Conservation (phyloP, 2,113 vertebrate genomes). For the Vulpes ferrilata region DNA sequence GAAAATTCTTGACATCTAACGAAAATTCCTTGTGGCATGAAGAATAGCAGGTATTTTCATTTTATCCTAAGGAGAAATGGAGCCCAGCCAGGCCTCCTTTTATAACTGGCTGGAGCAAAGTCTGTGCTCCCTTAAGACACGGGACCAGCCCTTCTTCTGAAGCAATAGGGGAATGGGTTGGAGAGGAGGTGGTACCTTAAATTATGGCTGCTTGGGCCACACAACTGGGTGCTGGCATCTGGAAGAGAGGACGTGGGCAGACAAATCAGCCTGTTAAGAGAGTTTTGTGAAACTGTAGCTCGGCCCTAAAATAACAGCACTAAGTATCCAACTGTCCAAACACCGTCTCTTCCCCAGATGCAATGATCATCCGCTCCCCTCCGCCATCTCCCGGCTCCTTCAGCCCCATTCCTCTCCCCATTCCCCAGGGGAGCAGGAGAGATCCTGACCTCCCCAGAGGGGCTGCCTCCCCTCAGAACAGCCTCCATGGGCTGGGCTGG, state of each 20-base stretch:
- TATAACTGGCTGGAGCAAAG: not conserved
- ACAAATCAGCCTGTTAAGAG: not conserved
- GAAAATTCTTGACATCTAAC: conserved; percentile 39
- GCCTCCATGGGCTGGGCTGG: too few relatives aligned
- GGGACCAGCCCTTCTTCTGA: not conserved
- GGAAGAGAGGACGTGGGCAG: not conserved
- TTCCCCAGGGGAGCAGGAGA: not conserved
- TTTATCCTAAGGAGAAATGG: not conserved
- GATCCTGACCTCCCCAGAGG: not conserved
- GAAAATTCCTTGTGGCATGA: not conserved
- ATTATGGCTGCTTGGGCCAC: not conserved
- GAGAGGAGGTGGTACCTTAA: not conserved
- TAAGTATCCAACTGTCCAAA: not conserved
- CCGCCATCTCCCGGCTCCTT: not conserved
- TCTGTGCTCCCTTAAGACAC: not conserved
- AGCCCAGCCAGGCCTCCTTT: not conserved
- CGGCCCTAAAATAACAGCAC: not conserved
- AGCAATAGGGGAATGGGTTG: not conserved
- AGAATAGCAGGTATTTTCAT: not conserved
- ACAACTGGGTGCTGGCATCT: not conserved
- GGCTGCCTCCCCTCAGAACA: not conserved
- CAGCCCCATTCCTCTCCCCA: not conserved
- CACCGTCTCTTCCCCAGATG: not conserved
- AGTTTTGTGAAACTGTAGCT: not conserved
- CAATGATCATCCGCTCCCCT: not conserved